Percentiles rank a stretch among this genome's conserved stretches.
These are phyloP conservation scores for Galeopsomyia nigrocyanea DNA, from an alignment of 2,888 invertebrate genomes.

Conservation along the genomic window DNA sequence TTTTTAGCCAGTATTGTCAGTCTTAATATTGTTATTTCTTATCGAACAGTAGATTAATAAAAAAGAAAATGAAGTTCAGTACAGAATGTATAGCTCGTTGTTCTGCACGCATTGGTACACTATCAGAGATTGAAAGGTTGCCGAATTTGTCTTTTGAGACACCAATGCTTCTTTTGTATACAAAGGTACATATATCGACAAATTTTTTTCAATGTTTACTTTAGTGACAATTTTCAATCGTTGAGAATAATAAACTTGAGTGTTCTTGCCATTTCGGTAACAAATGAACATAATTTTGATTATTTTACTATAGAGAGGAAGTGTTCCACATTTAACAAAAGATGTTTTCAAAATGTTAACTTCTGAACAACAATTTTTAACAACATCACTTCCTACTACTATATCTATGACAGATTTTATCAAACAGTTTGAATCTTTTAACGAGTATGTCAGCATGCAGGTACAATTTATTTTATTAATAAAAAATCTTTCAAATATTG, in stretches of 20 bases:
- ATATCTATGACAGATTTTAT: conserved; percentile 77
- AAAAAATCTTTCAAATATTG: background rate
- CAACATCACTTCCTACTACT: conserved; percentile 81
- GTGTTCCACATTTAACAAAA: conserved; percentile 84
- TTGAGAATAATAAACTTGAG: background rate
- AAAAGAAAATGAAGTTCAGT: conserved; percentile 78
- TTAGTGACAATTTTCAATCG: background rate
- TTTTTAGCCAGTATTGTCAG: too few species aligned
- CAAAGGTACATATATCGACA: conserved; percentile 78
- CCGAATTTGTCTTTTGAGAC: conserved; percentile 77
- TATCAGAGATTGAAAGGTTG: conserved; percentile 74
- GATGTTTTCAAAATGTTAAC: conserved; percentile 81
- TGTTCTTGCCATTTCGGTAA: too few species aligned
- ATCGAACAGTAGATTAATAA: background rate
- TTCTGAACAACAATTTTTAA: conserved; percentile 74
- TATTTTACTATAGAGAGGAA: conserved; percentile 76
- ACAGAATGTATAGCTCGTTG: conserved; percentile 74
- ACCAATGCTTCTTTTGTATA: conserved; percentile 81
- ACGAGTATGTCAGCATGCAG: conserved; percentile 77
- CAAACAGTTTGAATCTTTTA: conserved; percentile 71
- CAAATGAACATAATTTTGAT: background rate
- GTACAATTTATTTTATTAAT: conserved; percentile 49
- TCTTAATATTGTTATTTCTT: too few species aligned
- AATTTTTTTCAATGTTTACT: background rate
- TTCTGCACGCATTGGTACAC: conserved; percentile 77